Evolutionary conservation across 2,888 invertebrate genomes (phyloP).

Genomic region (Polydrusus cervinus): DNA sequence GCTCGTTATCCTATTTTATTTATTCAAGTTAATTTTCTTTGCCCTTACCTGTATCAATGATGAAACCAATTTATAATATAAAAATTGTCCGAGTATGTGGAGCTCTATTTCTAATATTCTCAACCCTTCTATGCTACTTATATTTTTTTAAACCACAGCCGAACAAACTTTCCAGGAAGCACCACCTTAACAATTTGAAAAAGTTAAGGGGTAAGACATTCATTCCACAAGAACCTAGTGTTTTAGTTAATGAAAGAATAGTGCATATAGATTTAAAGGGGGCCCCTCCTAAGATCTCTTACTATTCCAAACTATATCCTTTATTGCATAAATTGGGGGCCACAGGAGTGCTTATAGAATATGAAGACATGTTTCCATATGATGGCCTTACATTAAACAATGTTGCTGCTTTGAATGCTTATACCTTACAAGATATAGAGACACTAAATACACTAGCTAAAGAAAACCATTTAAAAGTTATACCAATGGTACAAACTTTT

Average conservation of each 20-base stretch:
- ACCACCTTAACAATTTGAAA: not conserved
- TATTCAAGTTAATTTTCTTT: not conserved
- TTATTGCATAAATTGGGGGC: conserved; percentile 79
- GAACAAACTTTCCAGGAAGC: not conserved
- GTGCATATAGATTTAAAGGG: conserved; percentile 92
- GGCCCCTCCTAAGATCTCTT: conserved; percentile 82
- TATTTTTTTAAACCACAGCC: conserved; percentile 17
- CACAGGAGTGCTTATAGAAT: conserved; percentile 86
- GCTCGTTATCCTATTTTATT: not conserved
- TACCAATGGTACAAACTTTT: conserved; percentile 90
- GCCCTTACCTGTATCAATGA: conserved; percentile 2
- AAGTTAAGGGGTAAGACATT: conserved; percentile 5
- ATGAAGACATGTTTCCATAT: conserved; percentile 93
- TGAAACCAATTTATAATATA: conserved; percentile 34
- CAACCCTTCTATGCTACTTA: conserved; percentile 15
- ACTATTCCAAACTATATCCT: conserved; percentile 77
- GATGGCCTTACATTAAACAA: conserved; percentile 75
- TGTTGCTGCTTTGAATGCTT: conserved; percentile 79
- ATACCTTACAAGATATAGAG: conserved; percentile 52
- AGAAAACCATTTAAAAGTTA: conserved; percentile 77
- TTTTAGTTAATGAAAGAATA: conserved; percentile 72
- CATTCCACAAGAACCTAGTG: conserved; percentile 8
- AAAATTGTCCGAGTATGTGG: conserved; percentile 16
- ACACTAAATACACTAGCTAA: conserved; percentile 71
- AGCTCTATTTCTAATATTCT: conserved; percentile 7